Conservation (phyloP, 1,140 invertebrate species). For the Solenopsis invicta region DNA sequence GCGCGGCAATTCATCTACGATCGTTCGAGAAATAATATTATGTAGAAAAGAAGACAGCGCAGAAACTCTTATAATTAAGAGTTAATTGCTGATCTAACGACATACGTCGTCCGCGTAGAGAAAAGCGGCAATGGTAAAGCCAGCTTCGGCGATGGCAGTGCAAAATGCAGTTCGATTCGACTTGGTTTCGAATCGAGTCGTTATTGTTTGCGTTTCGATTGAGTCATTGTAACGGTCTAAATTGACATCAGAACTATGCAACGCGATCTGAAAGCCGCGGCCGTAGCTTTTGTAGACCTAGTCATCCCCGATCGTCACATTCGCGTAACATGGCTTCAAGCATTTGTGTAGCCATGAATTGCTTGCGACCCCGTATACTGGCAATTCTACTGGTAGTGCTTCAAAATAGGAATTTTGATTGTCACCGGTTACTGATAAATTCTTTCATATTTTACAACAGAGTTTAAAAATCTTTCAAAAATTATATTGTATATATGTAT, state of each 20-base stretch:
- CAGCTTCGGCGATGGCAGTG: slow-evolving; percentile 63
- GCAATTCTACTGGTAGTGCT: neutral
- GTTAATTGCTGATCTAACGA: neutral
- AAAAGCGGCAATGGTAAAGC: slow-evolving; percentile 19
- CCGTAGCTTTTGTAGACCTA: slow-evolving; percentile 73
- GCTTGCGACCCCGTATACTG: neutral
- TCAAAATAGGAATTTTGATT: slow-evolving; percentile 32
- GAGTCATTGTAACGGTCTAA: slow-evolving; percentile 83
- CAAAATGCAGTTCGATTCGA: slow-evolving; percentile 80
- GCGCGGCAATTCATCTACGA: neutral
- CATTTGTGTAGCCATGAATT: slow-evolving; percentile 46
- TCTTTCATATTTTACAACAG: neutral
- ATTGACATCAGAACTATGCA: slow-evolving; percentile 82
- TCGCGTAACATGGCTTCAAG: slow-evolving; percentile 19
- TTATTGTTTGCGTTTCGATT: slow-evolving; percentile 84
- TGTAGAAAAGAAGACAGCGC: neutral
- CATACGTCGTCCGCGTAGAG: neutral
- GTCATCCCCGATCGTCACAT: slow-evolving; percentile 37
- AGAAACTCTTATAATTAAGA: slow-evolving; percentile 41
- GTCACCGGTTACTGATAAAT: neutral
- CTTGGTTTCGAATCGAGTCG: slow-evolving; percentile 50
- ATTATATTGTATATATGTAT: neutral
- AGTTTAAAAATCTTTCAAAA: neutral
- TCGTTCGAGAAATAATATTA: neutral
- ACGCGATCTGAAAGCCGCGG: slow-evolving; percentile 55